These are phyloP conservation scores for Brachionus rubens DNA, from an alignment of 1,140 invertebrate genomes.

Conservation along the genomic window DNA sequence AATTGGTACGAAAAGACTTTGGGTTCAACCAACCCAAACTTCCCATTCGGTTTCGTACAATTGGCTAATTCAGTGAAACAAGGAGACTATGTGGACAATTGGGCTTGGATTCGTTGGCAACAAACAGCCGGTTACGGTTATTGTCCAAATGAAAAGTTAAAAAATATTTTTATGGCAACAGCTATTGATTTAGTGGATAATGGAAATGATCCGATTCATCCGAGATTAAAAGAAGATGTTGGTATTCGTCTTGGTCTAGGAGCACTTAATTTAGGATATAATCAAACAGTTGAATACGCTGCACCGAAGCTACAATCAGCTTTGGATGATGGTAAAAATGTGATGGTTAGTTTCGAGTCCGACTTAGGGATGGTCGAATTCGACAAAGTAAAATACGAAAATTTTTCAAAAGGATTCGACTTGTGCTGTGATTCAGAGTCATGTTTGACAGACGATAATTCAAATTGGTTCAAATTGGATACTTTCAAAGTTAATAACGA, in stretches of 20 bases:
- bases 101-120: slow-evolving; percentile 52
- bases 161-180: slow-evolving; percentile 55
- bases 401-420: neutral
- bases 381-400: neutral
- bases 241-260: neutral
- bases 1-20: slow-evolving; percentile 49
- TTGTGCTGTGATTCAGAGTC: neutral
- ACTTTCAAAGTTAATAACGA: neutral
- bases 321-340: neutral
- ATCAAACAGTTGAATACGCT: neutral
- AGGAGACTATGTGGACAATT: slow-evolving; percentile 9
- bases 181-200: slow-evolving; percentile 54
- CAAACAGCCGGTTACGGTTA: slow-evolving; percentile 53
- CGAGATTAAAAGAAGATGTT: neutral
- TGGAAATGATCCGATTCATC: neutral
- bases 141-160: slow-evolving; percentile 52
- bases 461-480: neutral
- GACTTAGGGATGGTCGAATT: neutral
- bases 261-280: neutral
- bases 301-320: neutral
- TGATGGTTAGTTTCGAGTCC: neutral
- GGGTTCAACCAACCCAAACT: slow-evolving; percentile 49
- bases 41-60: slow-evolving; percentile 58
- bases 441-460: neutral
- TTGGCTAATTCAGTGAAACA: slow-evolving; percentile 44